Conservation (phyloP, 2,113 vertebrate genomes). For the Oenanthe melanoleuca region DNA sequence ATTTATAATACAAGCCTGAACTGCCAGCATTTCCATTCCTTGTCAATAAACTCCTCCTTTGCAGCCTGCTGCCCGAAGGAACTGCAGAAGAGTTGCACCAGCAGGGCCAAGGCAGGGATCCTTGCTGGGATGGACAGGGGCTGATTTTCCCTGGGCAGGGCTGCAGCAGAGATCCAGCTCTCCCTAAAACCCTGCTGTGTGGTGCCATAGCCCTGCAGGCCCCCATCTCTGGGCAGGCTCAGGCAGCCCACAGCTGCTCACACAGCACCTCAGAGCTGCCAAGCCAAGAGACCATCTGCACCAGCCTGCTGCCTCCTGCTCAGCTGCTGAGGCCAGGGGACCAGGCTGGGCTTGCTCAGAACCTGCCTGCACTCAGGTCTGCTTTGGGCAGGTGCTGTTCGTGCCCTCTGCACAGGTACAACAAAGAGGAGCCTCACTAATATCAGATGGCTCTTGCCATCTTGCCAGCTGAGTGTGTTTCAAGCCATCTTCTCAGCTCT, state of each 20-base stretch:
- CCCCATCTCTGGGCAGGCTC: neutral
- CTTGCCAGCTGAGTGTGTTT: neutral
- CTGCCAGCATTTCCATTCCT: conserved; percentile 34
- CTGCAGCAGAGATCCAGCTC: neutral
- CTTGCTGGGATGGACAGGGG: neutral
- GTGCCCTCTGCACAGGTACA: neutral
- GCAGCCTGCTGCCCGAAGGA: neutral
- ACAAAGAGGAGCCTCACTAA: neutral
- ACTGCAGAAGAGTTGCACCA: neutral
- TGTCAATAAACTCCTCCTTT: conserved; percentile 51
- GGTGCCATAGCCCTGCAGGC: fast-evolving
- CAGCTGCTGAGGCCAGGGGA: neutral
- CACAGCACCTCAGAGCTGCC: neutral
- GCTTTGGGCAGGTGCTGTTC: neutral
- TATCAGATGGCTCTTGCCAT: neutral
- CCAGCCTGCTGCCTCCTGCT: neutral
- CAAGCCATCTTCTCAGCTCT: neutral
- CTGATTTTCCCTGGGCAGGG: neutral
- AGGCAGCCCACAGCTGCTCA: neutral
- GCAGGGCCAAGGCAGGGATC: neutral
- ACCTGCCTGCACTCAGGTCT: neutral
- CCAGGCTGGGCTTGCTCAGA: neutral
- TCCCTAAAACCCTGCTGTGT: fast-evolving
- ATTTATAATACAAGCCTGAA: neutral
- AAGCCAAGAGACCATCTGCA: conserved; percentile 5